Conservation (phyloP, 2,113 vertebrate genomes). For the Anoura caudifer region DNA sequence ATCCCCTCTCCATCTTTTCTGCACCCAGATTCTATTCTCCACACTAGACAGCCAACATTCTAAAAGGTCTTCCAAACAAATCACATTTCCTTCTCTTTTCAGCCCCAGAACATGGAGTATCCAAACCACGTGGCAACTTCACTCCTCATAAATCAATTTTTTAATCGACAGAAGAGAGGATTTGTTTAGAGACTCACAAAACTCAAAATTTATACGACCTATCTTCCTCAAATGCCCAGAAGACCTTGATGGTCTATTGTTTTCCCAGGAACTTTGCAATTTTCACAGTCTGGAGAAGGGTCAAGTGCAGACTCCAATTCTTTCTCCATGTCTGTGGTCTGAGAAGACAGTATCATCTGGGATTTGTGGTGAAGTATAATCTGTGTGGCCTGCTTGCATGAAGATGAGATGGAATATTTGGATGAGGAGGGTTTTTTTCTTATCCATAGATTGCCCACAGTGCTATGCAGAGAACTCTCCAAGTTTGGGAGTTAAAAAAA, state of each 20-base stretch:
- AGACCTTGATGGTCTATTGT: constrained; percentile 40
- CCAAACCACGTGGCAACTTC: constrained; percentile 61
- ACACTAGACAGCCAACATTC: constrained; percentile 50
- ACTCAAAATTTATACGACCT: constrained; percentile 35
- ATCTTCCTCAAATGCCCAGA: constrained; percentile 46
- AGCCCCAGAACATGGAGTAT: constrained; percentile 51
- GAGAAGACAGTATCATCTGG: constrained; percentile 42
- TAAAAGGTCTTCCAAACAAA: constrained; percentile 71
- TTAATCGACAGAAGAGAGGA: constrained; percentile 47
- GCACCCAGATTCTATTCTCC: constrained; percentile 63
- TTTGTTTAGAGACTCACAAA: constrained; percentile 45
- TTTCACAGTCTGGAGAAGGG: constrained; percentile 46
- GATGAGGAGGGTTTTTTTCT: neutral
- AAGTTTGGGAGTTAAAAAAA: neutral
- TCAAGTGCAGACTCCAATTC: constrained; percentile 36
- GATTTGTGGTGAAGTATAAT: constrained; percentile 57
- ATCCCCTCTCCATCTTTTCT: neutral
- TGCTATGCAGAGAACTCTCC: constrained; percentile 35
- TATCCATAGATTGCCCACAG: constrained; percentile 48
- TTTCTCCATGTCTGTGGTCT: constrained; percentile 22
- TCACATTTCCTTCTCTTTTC: constrained; percentile 59
- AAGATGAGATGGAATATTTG: constrained; percentile 50
- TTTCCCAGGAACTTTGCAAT: constrained; percentile 47
- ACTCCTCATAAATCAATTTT: constrained; percentile 63
- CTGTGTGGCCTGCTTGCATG: constrained; percentile 56